Base-by-base conservation (phyloP, 2,797 vertebrate genomes). In the Mionectes olivaceus region DNA sequence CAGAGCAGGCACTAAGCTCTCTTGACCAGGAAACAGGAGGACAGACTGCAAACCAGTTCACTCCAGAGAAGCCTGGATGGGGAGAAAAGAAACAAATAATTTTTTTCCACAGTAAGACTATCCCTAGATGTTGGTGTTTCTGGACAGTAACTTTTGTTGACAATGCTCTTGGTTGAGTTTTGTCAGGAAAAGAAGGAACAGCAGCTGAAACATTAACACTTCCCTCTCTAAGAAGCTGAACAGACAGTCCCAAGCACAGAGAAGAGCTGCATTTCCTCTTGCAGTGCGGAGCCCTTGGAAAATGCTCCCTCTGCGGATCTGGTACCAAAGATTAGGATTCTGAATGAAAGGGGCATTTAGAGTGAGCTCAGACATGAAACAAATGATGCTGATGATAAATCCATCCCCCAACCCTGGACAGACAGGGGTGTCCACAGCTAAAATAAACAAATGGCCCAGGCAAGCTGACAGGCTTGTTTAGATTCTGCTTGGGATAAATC, bases 361-460 rank as follows among this genome's bases (percentile, higher is more conserved):
- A 86, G 76, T 0, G 0, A 89, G 78, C 85, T 85, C 68, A 84
- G 81, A 76, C 41, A 9, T 8, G 61, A 88, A 68, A 93, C 67
- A 96, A 82, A 96, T 33, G 52, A 95, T 96, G 91, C 74, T 83
- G 81, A 83, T 77, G 87, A 93, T 95, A 91, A 92, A 88, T 92
- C 90, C 70, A 89, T 90, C 89, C 92, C 92, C 91, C 17, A 52
- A 52, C 2, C 39, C 89, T 89, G 87, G 61, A 95, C 41, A 64
- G 97, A 97, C 94, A 96, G 64, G 88, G 95, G 87, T 92, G 95
- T 97, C 97, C 97, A 91, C 83, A 94, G 97, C 95, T 96, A 98
- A 97, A 97, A 97, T 93, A 98, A 98, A 98, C 97, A 98, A 97
- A 97, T 64, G 89, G 94, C 83, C 89, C 87, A 47, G 52, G 69